Conservation (phyloP, 2,113 vertebrate species). For the Psittacara wagleri region DNA sequence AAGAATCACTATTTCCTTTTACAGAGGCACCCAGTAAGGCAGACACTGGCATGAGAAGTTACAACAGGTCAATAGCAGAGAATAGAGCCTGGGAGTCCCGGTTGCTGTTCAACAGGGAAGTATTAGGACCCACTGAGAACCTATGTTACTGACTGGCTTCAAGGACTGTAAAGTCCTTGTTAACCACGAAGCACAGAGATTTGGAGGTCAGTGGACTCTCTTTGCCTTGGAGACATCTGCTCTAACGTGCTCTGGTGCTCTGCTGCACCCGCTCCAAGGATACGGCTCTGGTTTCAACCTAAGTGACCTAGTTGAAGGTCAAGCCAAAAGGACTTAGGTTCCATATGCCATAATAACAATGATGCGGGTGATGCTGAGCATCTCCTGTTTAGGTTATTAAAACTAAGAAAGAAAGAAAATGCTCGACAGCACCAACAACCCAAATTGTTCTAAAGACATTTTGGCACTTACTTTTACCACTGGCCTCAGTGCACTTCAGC, state of each 20-base stretch:
- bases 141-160: neutral
- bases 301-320: neutral
- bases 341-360: neutral
- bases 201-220: neutral
- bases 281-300: neutral
- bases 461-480: neutral
- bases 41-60: neutral
- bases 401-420: neutral
- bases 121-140: neutral
- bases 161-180: neutral
- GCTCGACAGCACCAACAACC: neutral
- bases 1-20: neutral
- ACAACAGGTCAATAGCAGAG: neutral
- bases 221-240: neutral
- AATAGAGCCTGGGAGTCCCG: neutral
- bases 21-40: neutral
- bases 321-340: neutral
- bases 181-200: neutral
- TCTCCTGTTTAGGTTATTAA: neutral
- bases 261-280: neutral
- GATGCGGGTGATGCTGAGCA: neutral
- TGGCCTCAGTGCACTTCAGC: neutral
- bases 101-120: neutral
- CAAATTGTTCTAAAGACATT: neutral
- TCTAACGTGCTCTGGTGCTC: neutral